Base-by-base conservation (phyloP, 2,888 invertebrate genomes). In the Clepsis dumicolana region DNA sequence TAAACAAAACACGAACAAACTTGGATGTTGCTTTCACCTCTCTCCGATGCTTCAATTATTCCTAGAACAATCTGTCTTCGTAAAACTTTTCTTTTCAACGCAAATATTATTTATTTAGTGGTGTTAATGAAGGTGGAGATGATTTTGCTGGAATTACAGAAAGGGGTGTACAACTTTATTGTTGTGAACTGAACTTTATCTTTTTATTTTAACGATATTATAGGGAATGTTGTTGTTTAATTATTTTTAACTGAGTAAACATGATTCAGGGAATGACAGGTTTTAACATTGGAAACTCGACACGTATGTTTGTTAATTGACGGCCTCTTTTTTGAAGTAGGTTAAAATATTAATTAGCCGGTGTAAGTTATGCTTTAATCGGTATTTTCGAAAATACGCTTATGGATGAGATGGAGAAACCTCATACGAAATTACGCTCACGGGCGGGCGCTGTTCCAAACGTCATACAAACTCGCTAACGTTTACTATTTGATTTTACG, bases 21-120 rank as follows among this genome's bases (percentile, higher is more conserved):
- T 82, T 81, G 70, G 67, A 72, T 77, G 71, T 68, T 76, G 73
- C 75, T 73, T 71, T 71, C 72, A 78, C 78, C 65, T 77, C 74
- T 69, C 78, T 21, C 21, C 27, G 44, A 77, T 80, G 76, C 84
- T 85, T 82, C 78, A 82, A 84, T 85, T 80, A 81, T 73, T 70
- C 70, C 71, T 8, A 35, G 59, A 73, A 74, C 75, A 75, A 78
- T 76, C 52, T 56, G 62, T 60, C 35, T 53, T 41, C 52, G 25
- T 7, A 14, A 18, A 65, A 63, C 57, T 44, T 62, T 66, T 25
- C 56, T 50, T 48, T 63, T 62, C n/a, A 35, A 32, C 1, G 35
- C 44, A 18, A 52, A 60, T 52, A 38, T 52, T 27, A 16, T 35
- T 24, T 48, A 35, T 56, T 56, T 56, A 56, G 35, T 32, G 56